These are phyloP conservation scores for Riparia riparia DNA, from an alignment of 2,113 vertebrate genomes.

Conservation along the genomic window DNA sequence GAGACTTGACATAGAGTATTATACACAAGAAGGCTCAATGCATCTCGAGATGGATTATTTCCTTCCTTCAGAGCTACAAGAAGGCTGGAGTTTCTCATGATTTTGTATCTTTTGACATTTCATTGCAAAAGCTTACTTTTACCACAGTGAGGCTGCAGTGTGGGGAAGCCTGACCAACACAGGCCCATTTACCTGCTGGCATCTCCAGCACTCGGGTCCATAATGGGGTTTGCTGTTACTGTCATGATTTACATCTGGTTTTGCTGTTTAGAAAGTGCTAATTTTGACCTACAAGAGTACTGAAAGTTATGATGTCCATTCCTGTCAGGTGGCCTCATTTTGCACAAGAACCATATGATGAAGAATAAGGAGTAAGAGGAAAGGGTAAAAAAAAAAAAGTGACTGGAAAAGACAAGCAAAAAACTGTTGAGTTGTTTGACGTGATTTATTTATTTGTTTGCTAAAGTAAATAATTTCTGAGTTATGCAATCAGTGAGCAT, in stretches of 20 bases:
- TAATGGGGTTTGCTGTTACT: not conserved
- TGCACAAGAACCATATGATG: not conserved
- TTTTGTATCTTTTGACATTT: conserved; percentile 23
- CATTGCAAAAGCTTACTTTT: not conserved
- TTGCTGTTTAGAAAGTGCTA: not conserved
- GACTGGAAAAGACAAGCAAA: not conserved
- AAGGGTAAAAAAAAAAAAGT: not conserved
- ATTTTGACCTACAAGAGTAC: not conserved
- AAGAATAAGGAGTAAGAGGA: not conserved
- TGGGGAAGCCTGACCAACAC: not conserved
- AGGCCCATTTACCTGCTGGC: not conserved
- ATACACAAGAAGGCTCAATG: conserved; percentile 16
- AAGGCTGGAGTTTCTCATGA: conserved; percentile 38
- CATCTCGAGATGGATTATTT: conserved; percentile 69
- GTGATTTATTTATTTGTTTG: not conserved
- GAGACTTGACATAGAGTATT: conserved; percentile 52
- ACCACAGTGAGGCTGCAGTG: not conserved
- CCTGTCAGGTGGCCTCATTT: not conserved
- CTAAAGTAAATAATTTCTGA: not conserved
- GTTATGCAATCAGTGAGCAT: not conserved
- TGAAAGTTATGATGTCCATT: not conserved
- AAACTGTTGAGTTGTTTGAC: not conserved
- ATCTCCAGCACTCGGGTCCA: not conserved
- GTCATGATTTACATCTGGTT: not conserved
- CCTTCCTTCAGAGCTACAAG: conserved; percentile 55